These are phyloP conservation scores for Pseudococcus jackbeardsleyi DNA, from an alignment of 2,888 invertebrate species.

Conservation along the genomic window DNA sequence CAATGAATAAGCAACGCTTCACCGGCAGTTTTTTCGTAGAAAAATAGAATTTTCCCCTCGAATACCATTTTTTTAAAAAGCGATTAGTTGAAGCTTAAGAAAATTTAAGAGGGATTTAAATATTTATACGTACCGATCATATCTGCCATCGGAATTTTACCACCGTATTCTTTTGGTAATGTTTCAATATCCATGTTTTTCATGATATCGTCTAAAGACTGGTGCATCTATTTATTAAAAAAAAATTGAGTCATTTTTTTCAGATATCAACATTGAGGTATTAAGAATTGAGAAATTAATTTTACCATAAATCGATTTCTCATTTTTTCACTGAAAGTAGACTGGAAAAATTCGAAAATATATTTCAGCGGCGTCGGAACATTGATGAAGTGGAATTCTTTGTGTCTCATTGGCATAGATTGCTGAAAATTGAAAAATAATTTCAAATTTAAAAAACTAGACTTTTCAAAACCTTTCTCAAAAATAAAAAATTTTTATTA, in stretches of 20 bases:
- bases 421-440: slow-evolving; percentile 73
- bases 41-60: not conserved
- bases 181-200: slow-evolving; percentile 75
- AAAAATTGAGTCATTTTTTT: not conserved
- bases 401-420: slow-evolving; percentile 84
- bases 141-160: slow-evolving; percentile 77
- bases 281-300: slow-evolving; percentile 58
- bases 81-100: not conserved
- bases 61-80: not conserved
- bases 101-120: not conserved
- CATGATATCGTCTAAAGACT: slow-evolving; percentile 74
- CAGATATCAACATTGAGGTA: not conserved
- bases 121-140: slow-evolving; percentile 73
- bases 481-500: not conserved
- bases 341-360: slow-evolving; percentile 80
- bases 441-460: not conserved
- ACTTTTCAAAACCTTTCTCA: too few relatives aligned
- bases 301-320: slow-evolving; percentile 77
- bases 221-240: slow-evolving; percentile 72
- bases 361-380: slow-evolving; percentile 81
- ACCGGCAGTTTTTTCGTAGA: not conserved
- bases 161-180: slow-evolving; percentile 81
- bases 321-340: slow-evolving; percentile 80
- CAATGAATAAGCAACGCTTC: not conserved
- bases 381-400: slow-evolving; percentile 81